Conservation (phyloP, 1,140 invertebrate species). For the Pygmarrhopalites habei region DNA sequence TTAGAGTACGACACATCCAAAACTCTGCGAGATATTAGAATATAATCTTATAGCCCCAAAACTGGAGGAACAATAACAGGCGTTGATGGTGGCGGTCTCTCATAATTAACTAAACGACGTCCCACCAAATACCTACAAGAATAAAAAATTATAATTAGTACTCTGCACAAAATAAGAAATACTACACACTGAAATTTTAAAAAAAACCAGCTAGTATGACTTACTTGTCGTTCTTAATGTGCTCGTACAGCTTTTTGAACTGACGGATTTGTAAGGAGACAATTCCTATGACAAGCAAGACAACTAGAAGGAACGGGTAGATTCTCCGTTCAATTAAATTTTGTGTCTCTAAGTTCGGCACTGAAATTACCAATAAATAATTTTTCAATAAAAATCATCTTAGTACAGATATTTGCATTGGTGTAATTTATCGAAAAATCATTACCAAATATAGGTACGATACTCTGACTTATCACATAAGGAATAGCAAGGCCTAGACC, state of each 20-base stretch:
- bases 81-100: conserved; percentile 44
- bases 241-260: conserved; percentile 89
- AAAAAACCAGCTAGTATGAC: too few species aligned
- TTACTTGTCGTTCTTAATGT: conserved; percentile 98
- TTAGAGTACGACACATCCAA: neutral
- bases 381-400: conserved; percentile 34
- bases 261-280: conserved; percentile 76
- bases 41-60: neutral
- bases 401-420: neutral
- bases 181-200: too few species aligned
- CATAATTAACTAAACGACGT: conserved; percentile 89
- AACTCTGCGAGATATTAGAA: neutral
- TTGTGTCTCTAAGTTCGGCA: conserved; percentile 61
- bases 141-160: too few species aligned
- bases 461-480: conserved; percentile 75
- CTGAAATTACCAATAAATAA: conserved; percentile 42
- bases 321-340: conserved; percentile 77
- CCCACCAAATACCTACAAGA: conserved; percentile 70
- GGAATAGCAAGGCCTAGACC: conserved; percentile 81
- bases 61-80: neutral
- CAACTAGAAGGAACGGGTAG: conserved; percentile 78
- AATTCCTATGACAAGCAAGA: conserved; percentile 59
- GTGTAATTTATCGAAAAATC: conserved; percentile 21
- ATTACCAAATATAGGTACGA: conserved; percentile 67
- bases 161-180: too few species aligned